A percentile compares a stretch with the other conserved stretches of the same genome.
Conservation (phyloP, 2,113 vertebrate species). For the Apus apus region DNA sequence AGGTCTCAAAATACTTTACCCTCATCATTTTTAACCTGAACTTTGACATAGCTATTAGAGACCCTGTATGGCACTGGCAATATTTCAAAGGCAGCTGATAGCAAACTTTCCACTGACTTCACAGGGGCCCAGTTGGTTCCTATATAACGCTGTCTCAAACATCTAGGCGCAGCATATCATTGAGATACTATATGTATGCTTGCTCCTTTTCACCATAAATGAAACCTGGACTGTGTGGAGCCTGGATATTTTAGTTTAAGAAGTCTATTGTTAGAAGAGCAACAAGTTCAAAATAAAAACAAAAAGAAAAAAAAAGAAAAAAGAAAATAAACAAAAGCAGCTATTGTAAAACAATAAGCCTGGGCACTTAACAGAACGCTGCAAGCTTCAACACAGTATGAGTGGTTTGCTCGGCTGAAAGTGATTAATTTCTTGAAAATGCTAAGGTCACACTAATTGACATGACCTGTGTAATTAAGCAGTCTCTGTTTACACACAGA, state of each 20-base stretch:
- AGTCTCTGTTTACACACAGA: conserved; percentile 81
- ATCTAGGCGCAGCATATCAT: background rate
- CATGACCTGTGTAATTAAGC: conserved; percentile 86
- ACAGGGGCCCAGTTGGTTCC: background rate
- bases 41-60: background rate
- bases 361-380: conserved; percentile 38
- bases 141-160: background rate
- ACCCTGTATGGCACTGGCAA: background rate
- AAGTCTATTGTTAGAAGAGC: conserved; percentile 29
- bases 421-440: conserved; percentile 85
- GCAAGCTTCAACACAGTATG: conserved; percentile 58
- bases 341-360: conserved; percentile 55
- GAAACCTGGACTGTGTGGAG: background rate
- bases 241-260: conserved; percentile 25
- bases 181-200: background rate
- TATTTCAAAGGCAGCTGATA: background rate
- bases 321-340: conserved; percentile 17
- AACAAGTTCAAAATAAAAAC: conserved; percentile 9
- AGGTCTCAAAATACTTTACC: conserved; percentile 12
- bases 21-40: conserved; percentile 33
- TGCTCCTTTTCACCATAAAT: background rate
- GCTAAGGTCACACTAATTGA: conserved; percentile 84
- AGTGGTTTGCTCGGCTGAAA: conserved; percentile 57
- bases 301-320: background rate
- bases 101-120: background rate